Percentiles rank a stretch among this genome's conserved stretches.
Conservation (phyloP, 2,888 invertebrate species). For the Cloeon dipterum region DNA sequence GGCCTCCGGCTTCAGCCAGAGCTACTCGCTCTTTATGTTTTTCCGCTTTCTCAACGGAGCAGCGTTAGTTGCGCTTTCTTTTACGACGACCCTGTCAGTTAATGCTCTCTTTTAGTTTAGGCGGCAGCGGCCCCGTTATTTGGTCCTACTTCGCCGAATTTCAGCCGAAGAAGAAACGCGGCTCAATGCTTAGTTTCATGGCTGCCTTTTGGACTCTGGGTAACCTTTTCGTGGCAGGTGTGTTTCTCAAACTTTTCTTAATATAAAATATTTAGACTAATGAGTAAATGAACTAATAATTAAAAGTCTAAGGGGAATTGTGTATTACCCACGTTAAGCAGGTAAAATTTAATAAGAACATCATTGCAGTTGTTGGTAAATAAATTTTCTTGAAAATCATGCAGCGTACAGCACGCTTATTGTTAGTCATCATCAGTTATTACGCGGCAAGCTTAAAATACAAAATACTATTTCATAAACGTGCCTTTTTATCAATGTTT, state of each 20-base stretch:
- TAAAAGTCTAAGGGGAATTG: too few relatives aligned
- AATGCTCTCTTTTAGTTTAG: conserved; percentile 34
- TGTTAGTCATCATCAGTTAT: neutral
- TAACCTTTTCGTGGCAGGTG: conserved; percentile 72
- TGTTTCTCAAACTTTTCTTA: conserved; percentile 2
- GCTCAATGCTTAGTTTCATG: conserved; percentile 82
- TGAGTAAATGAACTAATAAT: too few relatives aligned
- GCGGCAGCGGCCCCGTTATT: conserved; percentile 78
- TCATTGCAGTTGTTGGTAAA: too few relatives aligned
- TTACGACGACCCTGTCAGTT: neutral
- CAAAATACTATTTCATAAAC: neutral
- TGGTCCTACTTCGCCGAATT: conserved; percentile 92
- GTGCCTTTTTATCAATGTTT: neutral
- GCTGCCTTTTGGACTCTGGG: conserved; percentile 91
- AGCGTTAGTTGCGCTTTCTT: conserved; percentile 43
- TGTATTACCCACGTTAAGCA: too few relatives aligned
- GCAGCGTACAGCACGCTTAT: too few relatives aligned
- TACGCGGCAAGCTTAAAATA: neutral
- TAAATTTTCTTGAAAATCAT: too few relatives aligned
- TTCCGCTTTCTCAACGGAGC: conserved; percentile 82
- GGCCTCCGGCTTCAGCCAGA: conserved; percentile 74
- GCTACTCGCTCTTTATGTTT: conserved; percentile 69
- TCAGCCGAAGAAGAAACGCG: conserved; percentile 73
- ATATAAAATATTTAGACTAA: neutral
- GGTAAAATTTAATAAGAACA: too few relatives aligned